These are phyloP conservation scores for Tragelaphus strepsiceros DNA, from an alignment of 2,113 vertebrate genomes.

Conservation along the genomic window DNA sequence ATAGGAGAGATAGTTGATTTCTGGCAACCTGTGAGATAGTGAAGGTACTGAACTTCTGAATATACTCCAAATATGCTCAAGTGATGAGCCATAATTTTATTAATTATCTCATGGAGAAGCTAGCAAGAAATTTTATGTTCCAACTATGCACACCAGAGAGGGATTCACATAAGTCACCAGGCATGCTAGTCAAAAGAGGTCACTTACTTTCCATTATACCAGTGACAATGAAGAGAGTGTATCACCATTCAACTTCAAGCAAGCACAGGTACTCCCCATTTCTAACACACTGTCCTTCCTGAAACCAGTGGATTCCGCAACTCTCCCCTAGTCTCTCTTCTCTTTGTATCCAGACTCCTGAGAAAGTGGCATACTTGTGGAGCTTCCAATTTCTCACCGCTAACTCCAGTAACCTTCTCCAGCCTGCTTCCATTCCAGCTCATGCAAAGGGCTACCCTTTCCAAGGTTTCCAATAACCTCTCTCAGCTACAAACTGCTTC, in stretches of 20 bases:
- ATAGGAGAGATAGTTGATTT: background rate
- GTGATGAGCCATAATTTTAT: background rate
- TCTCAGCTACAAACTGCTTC: background rate
- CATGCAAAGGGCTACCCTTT: background rate
- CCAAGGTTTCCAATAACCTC: constrained; percentile 24
- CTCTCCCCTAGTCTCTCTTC: background rate
- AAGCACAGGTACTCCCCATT: background rate
- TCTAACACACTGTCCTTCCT: background rate
- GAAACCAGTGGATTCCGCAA: background rate
- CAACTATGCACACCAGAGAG: background rate
- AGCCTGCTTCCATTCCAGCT: background rate
- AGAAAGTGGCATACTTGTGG: background rate
- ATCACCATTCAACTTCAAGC: background rate
- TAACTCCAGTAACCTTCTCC: constrained; percentile 2
- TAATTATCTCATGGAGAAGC: background rate
- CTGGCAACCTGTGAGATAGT: background rate
- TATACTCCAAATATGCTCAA: background rate
- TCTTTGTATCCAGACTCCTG: background rate
- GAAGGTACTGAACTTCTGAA: background rate
- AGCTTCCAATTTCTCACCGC: background rate
- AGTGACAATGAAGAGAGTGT: background rate
- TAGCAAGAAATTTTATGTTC: background rate
- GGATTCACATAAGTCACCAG: background rate
- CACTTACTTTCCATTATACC: constrained; percentile 5
- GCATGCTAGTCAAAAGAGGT: background rate